Base-by-base conservation (phyloP, 1,140 invertebrate species). In the Sesamia nonagrioides region DNA sequence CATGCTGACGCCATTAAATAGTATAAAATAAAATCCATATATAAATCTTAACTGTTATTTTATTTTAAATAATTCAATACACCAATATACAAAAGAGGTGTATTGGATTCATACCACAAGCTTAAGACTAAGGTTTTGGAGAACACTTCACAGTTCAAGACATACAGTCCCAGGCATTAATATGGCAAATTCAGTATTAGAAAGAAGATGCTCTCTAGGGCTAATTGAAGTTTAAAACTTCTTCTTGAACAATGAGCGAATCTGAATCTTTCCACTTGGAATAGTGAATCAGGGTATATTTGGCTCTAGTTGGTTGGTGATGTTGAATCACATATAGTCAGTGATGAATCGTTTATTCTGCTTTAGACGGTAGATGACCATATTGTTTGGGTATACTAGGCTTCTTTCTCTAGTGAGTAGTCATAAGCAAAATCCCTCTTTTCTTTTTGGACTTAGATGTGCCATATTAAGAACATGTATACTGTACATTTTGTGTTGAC, bases 51-150 rank as follows among this genome's bases (percentile, higher is more conserved):
- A 18, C 9, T 50, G 35, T 76, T 27, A 48, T 63, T 37, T 27
- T 74, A 74, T 58, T 33, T 58, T 27, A 58, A 27, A 27, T 21
- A 54, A 60, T 74, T 37, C 37, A 60, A 58, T n/a, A 61, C 40
- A 45, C 13, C 13, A 60, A 75, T 27, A 11, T 42, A 42, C 40
- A 69, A 52, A 71, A 66, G 35, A 60, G 45, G 27, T 71, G 68
- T 1, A 52, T 54, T 71, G 21, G 9, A 61, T 61, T 6, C 27
- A 37, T 40, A 61, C 35, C 45, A 50, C 45, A 27, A 27, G 42
- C 42, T 69, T 66, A 66, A 42, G 21, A 50, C 21, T 42, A 45
- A 74, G 21, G 18, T 77, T 77, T 77, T 42, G 40, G 48, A 78
- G 54, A 74, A 74, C 66, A 69, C 66, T 69, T 45, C 6, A 75